phyloP scores from a whole-genome alignment of 1,140 invertebrate species.

The Drosophila pectinifera region DNA sequence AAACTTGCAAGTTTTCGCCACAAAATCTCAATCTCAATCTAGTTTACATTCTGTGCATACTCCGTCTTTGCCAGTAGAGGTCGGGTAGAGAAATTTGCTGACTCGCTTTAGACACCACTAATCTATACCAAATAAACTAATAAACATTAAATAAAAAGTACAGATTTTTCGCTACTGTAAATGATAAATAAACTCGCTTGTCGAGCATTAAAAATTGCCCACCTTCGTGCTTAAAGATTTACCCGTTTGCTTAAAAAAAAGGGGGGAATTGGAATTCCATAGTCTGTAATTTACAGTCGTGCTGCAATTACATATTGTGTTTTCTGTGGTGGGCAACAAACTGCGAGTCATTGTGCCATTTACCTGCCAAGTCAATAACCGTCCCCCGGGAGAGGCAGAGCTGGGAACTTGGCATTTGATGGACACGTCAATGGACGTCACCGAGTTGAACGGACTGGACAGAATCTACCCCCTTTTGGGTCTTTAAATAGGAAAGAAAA shows the following conservation, averaged over 20 bases:
- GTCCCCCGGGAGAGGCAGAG: constrained; percentile 44
- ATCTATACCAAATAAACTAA: no score
- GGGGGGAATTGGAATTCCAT: background rate
- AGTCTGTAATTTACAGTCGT: constrained; percentile 23
- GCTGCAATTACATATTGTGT: constrained; percentile 53
- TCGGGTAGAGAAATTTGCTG: no score
- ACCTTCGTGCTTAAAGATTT: constrained; percentile 2
- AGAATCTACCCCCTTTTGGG: constrained; percentile 3
- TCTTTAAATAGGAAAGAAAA: constrained; percentile 37
- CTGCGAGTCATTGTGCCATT: constrained; percentile 73
- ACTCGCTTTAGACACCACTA: no score
- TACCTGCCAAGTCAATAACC: constrained; percentile 73
- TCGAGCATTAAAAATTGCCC: background rate
- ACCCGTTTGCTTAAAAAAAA: background rate
- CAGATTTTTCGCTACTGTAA: no score
- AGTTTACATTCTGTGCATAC: no score
- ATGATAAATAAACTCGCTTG: background rate
- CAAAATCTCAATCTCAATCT: no score
- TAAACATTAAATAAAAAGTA: no score
- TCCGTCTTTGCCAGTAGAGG: no score
- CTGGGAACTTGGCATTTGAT: constrained; percentile 54
- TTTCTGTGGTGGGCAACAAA: constrained; percentile 47
- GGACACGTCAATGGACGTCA: constrained; percentile 69
- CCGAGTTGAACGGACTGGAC: constrained; percentile 36
- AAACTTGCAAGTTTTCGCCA: no score